phyloP scores from a whole-genome alignment of 2,113 vertebrate species.

The Panthera tigris region DNA sequence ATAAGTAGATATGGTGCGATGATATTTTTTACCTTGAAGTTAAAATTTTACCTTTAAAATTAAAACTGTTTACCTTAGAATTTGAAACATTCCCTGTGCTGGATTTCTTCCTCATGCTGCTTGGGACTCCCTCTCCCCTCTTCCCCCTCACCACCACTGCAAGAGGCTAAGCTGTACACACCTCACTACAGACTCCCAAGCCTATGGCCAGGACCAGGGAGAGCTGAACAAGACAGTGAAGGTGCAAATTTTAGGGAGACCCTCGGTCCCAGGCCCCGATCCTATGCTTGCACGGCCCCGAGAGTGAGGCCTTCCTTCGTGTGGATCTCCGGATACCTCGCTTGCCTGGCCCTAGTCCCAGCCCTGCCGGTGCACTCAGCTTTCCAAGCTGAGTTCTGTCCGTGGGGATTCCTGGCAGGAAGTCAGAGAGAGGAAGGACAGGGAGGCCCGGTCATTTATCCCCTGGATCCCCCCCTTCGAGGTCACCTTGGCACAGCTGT shows the following conservation, averaged over 20 bases:
- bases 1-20: neutral
- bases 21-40: neutral
- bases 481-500: neutral
- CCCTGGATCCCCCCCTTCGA: neutral
- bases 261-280: fast-evolving
- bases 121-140: neutral
- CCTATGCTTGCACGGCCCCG: neutral
- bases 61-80: neutral
- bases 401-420: neutral
- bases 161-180: neutral
- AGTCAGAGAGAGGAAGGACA: neutral
- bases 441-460: neutral
- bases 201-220: neutral
- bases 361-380: neutral
- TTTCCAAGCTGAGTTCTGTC: neutral
- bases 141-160: neutral
- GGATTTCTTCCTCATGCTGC: neutral
- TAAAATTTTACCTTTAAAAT: neutral
- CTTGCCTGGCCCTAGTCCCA: neutral
- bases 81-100: neutral
- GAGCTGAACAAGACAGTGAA: neutral
- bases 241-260: neutral
- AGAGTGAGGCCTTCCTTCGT: neutral
- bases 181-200: neutral
- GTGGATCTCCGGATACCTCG: neutral